Conservation (phyloP, 2,113 vertebrate species). For the Macquaria australasica region DNA sequence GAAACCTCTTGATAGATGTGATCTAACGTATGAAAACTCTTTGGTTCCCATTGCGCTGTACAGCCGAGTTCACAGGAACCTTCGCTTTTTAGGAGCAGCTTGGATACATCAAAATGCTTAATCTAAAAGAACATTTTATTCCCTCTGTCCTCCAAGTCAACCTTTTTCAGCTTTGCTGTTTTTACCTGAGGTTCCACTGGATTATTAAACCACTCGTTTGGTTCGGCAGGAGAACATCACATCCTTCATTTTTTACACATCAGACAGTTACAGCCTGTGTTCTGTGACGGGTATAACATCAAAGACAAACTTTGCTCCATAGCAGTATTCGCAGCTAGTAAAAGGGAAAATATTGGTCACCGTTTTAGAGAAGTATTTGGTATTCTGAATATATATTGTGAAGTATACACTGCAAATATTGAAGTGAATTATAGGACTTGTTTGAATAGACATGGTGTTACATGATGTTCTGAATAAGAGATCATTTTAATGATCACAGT, state of each 20-base stretch:
- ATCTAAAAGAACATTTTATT: not conserved
- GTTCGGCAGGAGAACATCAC: slow-evolving; percentile 9
- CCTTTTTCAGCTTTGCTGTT: not conserved
- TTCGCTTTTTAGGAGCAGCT: slow-evolving; percentile 36
- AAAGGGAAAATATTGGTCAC: slow-evolving; percentile 39
- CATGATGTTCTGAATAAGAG: slow-evolving; percentile 37
- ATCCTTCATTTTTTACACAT: not conserved
- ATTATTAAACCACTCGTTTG: slow-evolving; percentile 17
- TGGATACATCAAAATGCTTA: not conserved
- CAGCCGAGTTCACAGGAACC: slow-evolving; percentile 8
- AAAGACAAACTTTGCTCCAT: slow-evolving; percentile 29
- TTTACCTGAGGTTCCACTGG: slow-evolving; percentile 22
- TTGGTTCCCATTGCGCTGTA: not conserved
- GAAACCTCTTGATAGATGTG: slow-evolving; percentile 12
- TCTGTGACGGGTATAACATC: not conserved
- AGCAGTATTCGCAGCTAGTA: slow-evolving; percentile 37
- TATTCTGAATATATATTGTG: slow-evolving; percentile 73
- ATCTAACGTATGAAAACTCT: not conserved
- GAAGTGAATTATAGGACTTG: slow-evolving; percentile 55
- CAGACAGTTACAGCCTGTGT: slow-evolving; percentile 8
- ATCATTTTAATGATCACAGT: slow-evolving; percentile 49
- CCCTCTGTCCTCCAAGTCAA: not conserved
- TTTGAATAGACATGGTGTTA: slow-evolving; percentile 66
- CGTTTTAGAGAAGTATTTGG: slow-evolving; percentile 47
- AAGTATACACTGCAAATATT: slow-evolving; percentile 62